Evolutionary conservation across 2,888 invertebrate species (phyloP).

Genomic region (Lordiphosa fenestrarum): DNA sequence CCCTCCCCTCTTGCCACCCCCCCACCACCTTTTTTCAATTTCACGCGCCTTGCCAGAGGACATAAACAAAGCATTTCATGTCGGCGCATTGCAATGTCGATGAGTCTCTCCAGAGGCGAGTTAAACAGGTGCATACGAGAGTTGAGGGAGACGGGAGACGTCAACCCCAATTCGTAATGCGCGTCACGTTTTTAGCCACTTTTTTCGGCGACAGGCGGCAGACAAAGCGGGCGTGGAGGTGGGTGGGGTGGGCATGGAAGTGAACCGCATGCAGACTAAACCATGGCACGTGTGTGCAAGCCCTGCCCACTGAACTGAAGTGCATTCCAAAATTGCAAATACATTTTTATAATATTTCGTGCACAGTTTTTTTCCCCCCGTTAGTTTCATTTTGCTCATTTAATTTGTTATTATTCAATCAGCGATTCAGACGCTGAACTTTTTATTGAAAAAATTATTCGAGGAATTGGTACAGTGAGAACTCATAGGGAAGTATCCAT

Average conservation of each 20-base stretch:
- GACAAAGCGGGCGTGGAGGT: conserved; percentile 17
- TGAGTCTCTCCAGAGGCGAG: conserved; percentile 18
- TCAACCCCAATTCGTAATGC: conserved; percentile 47
- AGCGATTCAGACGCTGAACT: conserved; percentile 10
- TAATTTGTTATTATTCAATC: conserved; percentile 49
- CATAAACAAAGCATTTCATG: conserved; percentile 58
- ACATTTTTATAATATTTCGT: conserved; percentile 40
- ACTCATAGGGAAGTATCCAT: not conserved
- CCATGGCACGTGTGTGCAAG: conserved; percentile 51
- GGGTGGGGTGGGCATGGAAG: conserved; percentile 16
- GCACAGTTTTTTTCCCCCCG: not conserved
- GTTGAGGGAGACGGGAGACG: conserved; percentile 3
- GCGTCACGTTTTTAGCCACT: conserved; percentile 60
- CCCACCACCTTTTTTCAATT: conserved; percentile 52
- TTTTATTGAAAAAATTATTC: conserved; percentile 5
- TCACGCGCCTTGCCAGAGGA: conserved; percentile 46
- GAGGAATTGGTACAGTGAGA: not conserved
- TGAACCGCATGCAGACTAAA: conserved; percentile 50
- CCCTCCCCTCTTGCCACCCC: conserved; percentile 7
- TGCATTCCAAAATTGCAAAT: conserved; percentile 52
- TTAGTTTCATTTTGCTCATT: conserved; percentile 7
- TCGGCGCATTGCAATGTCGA: conserved; percentile 28
- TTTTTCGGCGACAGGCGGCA: conserved; percentile 52
- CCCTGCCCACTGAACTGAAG: conserved; percentile 25
- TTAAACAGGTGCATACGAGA: conserved; percentile 34